Evolutionary conservation across 2,888 invertebrate species (phyloP).

Genomic region (Spodoptera picta): DNA sequence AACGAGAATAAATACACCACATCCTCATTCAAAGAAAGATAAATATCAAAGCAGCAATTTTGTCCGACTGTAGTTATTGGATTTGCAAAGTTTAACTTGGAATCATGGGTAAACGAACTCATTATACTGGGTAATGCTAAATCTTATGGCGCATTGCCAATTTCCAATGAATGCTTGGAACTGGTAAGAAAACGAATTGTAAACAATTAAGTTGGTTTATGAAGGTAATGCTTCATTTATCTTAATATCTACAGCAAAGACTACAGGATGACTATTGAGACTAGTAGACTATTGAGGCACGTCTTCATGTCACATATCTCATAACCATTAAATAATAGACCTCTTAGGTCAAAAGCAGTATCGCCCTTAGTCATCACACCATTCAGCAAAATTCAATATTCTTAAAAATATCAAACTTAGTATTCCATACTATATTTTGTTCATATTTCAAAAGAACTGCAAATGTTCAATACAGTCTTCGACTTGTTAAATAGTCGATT

Average conservation of each 20-base stretch:
- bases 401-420: neutral
- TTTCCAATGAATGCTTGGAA: conserved; percentile 15
- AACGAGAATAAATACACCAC: too few relatives aligned
- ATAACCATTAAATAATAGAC: too few relatives aligned
- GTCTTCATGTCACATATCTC: too few relatives aligned
- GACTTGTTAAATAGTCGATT: conserved; percentile 12
- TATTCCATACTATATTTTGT: conserved; percentile 11
- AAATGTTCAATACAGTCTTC: conserved; percentile 17
- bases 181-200: conserved; percentile 17
- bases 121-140: conserved; percentile 39
- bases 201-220: conserved; percentile 16
- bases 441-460: conserved; percentile 21
- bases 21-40: conserved; percentile 7
- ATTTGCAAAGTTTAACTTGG: conserved; percentile 41
- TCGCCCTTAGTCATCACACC: too few relatives aligned
- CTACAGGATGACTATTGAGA: too few relatives aligned
- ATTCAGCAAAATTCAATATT: too few relatives aligned
- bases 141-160: conserved; percentile 51
- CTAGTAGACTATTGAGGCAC: too few relatives aligned
- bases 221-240: too few relatives aligned
- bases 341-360: too few relatives aligned
- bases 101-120: conserved; percentile 52
- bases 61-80: conserved; percentile 34
- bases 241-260: too few relatives aligned
- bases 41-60: conserved; percentile 23